A percentile compares a stretch with the other conserved stretches of the same genome.
Conservation (phyloP, 2,797 vertebrate genomes). For the Eulemur coronatus region DNA sequence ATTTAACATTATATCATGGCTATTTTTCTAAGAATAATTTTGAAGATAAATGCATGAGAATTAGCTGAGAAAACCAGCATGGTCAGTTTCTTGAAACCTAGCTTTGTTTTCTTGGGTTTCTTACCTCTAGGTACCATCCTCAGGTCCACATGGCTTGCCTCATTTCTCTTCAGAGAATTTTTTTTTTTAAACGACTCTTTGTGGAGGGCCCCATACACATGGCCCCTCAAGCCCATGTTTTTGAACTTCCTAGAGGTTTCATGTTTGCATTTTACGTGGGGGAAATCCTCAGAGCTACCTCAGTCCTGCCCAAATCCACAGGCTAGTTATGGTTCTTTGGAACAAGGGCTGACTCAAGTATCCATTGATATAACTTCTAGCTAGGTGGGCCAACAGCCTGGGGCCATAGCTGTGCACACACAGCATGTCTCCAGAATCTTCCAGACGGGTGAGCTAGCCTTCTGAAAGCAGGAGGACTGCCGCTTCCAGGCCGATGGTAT, state of each 20-base stretch:
- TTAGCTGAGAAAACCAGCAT: background rate
- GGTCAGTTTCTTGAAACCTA: background rate
- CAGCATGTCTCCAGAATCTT: background rate
- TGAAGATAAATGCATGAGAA: background rate
- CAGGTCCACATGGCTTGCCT: background rate
- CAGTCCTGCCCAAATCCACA: background rate
- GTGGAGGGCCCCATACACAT: background rate
- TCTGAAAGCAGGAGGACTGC: background rate
- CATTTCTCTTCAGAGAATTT: background rate
- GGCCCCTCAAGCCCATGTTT: background rate
- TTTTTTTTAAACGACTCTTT: background rate
- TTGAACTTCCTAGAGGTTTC: background rate
- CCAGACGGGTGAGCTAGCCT: background rate
- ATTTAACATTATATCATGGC: conserved; percentile 6
- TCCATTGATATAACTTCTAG: background rate
- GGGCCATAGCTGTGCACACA: background rate
- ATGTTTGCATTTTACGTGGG: background rate
- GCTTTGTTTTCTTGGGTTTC: background rate
- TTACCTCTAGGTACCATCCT: background rate
- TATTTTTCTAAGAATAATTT: conserved; percentile 44
- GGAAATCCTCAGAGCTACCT: background rate
- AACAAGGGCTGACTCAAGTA: background rate
- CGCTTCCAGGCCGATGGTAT: background rate
- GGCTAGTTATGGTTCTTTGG: background rate
- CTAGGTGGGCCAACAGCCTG: background rate